phyloP scores from a whole-genome alignment of 2,797 vertebrate species.

The Telmatherina bonti region DNA sequence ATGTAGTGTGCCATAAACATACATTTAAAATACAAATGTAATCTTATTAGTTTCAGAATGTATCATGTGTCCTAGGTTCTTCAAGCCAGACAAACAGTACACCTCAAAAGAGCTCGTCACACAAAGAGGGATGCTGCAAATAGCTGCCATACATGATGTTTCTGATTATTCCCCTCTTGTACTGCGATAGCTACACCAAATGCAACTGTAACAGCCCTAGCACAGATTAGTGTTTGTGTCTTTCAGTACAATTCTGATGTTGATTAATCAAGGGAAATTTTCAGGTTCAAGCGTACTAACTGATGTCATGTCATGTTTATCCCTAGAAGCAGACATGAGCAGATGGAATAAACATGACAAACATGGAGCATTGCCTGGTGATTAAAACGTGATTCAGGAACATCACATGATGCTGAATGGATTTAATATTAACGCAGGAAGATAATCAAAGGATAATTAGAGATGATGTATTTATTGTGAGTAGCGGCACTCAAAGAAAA shows the following conservation, averaged over 20 bases:
- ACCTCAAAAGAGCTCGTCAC: slow-evolving; percentile 16
- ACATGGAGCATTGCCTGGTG: slow-evolving; percentile 43
- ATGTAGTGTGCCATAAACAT: not conserved
- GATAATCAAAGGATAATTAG: slow-evolving; percentile 29
- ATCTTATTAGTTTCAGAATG: slow-evolving; percentile 12
- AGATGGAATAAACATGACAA: slow-evolving; percentile 36
- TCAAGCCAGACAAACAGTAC: slow-evolving; percentile 11
- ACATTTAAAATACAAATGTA: slow-evolving; percentile 19
- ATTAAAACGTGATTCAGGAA: slow-evolving; percentile 54
- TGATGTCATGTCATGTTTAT: slow-evolving; percentile 55
- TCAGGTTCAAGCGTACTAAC: slow-evolving; percentile 28
- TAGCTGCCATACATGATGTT: slow-evolving; percentile 21
- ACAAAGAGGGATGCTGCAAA: slow-evolving; percentile 31
- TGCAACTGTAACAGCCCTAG: slow-evolving; percentile 4
- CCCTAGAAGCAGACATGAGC: slow-evolving; percentile 35
- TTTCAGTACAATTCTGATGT: slow-evolving; percentile 13
- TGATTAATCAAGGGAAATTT: slow-evolving; percentile 13
- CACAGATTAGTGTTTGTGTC: slow-evolving; percentile 18
- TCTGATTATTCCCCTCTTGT: slow-evolving; percentile 9
- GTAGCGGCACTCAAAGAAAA: not conserved
- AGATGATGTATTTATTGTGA: slow-evolving; percentile 35
- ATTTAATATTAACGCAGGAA: slow-evolving; percentile 47
- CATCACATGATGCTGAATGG: slow-evolving; percentile 21
- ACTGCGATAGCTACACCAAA: slow-evolving; percentile 8
- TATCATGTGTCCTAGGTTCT: slow-evolving; percentile 22